Evolutionary conservation across 2,888 invertebrate species (phyloP), one percentile per base, ranked within the genome.

Genomic region (Asteroscopus sphinx): DNA sequence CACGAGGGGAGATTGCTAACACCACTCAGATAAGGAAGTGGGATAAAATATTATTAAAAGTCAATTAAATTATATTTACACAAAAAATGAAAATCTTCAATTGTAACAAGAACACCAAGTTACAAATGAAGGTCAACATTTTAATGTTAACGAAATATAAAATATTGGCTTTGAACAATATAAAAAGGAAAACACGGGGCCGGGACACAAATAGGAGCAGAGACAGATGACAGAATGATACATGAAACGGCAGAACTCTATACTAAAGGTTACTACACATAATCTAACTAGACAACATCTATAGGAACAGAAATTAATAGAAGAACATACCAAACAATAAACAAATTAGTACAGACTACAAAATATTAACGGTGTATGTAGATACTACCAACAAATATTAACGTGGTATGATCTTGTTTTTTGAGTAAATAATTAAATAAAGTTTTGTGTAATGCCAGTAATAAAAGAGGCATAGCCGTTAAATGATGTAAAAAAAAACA

Each of bases 1-100:
- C 93, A 94, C 94, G 94, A 95, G 94, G 93, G 93, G 94, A 95
- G 94, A 95, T 94, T 90, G 80, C 81, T 75, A 76, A 91, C 92
- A 93, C 93, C 93, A 93, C 94, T 91, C 79, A 77, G 82, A 70
- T 67, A 81, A 71, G 77, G 81, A 81, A 58, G 48, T 60, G 46
- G 55, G 63, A 64, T 68, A 64, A 63, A 63, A 83, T 83, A 85
- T 81, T 68, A 64, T 68, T 79, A 77, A 82, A 86, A 87, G 85
- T 76, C 81, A 80, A 79, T 64, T 66, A 68, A 60, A 70, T 82
- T 85, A 85, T 71, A 82, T 68, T 69, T 58, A 49, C 68, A 64
- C 49, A 40, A 53, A 76, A 81, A 81, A 84, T 83, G 73, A 78
- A 77, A 88, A 92, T 82, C 92, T 92, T 81, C 76, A 87, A 69